phyloP scores from a whole-genome alignment of 2,113 vertebrate species.

The Lota lota region DNA sequence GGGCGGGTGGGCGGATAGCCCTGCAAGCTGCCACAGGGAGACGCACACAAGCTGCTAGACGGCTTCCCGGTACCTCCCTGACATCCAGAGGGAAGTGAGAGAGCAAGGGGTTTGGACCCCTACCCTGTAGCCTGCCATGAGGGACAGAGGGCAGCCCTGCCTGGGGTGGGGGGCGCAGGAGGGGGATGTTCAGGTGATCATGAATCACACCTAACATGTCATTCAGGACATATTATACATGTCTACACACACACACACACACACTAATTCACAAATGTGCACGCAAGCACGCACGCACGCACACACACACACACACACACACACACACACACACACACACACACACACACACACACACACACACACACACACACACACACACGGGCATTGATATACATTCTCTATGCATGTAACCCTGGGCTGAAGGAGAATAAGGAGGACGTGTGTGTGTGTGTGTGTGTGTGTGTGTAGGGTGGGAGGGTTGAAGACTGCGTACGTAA shows the following conservation, averaged over 20 bases:
- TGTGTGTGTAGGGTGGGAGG: no score
- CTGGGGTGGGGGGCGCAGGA: conserved; percentile 37
- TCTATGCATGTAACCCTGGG: no score
- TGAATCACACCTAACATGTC: conserved; percentile 46
- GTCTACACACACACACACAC: conserved; percentile 17
- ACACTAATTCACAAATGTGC: conserved; percentile 5
- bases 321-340: not conserved
- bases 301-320: conserved; percentile 1
- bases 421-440: not conserved
- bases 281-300: not conserved
- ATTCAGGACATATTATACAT: conserved; percentile 24
- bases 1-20: conserved; percentile 20
- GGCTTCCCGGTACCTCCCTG: conserved; percentile 53
- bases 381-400: not conserved
- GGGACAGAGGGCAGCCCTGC: conserved; percentile 50
- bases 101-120: conserved; percentile 63
- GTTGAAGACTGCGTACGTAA: not conserved
- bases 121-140: conserved; percentile 38
- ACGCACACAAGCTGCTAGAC: conserved; percentile 71
- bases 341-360: conserved; percentile 1
- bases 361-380: conserved; percentile 3
- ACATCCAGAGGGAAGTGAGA: conserved; percentile 36
- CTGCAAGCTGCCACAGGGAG: conserved; percentile 76
- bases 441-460: not conserved
- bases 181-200: conserved; percentile 29